These are phyloP conservation scores for Heliconius hewitsoni DNA, from an alignment of 1,140 invertebrate genomes.

Conservation along the genomic window DNA sequence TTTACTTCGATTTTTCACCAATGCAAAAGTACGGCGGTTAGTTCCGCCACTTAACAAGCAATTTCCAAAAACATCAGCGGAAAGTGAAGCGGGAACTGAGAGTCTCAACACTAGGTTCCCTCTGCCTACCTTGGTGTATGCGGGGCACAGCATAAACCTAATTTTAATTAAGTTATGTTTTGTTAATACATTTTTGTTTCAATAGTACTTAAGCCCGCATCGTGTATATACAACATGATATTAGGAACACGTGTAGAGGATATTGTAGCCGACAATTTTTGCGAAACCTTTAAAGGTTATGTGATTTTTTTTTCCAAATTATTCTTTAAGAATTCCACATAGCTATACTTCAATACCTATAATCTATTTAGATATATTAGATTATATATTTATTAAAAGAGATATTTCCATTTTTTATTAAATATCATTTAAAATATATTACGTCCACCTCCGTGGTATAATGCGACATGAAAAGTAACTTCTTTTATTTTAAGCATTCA, in stretches of 20 bases:
- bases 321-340: too few relatives aligned
- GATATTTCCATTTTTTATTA: neutral
- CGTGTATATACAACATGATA: neutral
- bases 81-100: too few relatives aligned
- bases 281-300: neutral
- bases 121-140: too few relatives aligned
- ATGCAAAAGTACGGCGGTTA: too few relatives aligned
- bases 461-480: constrained; percentile 3
- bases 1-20: too few relatives aligned
- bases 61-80: too few relatives aligned
- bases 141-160: too few relatives aligned
- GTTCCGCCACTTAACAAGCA: too few relatives aligned
- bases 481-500: constrained; percentile 16
- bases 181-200: neutral
- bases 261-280: neutral
- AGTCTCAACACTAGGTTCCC: too few relatives aligned
- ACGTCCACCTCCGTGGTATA: neutral
- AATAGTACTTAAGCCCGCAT: neutral
- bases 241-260: constrained; percentile 1
- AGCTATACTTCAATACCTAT: too few relatives aligned
- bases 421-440: neutral
- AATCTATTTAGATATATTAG: too few relatives aligned
- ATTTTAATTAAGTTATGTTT: neutral
- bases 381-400: too few relatives aligned
- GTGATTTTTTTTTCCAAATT: neutral